Conservation (phyloP, 2,113 vertebrate species). For the Miniopterus natalensis region DNA sequence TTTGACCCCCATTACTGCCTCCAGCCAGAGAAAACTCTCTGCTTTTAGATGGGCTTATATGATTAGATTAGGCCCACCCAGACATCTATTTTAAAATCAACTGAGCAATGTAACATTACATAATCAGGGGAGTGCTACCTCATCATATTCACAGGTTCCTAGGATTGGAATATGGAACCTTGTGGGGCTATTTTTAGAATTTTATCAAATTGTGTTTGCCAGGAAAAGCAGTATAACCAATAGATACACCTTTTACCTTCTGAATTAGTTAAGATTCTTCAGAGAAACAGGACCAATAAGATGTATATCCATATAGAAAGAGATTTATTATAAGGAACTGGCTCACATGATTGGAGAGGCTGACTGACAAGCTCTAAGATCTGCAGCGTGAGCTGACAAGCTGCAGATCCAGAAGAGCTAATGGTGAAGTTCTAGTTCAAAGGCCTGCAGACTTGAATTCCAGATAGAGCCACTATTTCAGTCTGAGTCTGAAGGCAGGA, state of each 20-base stretch:
- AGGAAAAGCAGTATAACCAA: slow-evolving; percentile 25
- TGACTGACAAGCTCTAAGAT: background rate
- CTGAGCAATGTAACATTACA: background rate
- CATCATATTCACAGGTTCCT: background rate
- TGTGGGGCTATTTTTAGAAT: slow-evolving; percentile 2
- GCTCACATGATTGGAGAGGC: background rate
- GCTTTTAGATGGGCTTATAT: background rate
- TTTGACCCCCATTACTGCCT: background rate
- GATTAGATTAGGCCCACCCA: background rate
- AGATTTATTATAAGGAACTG: background rate
- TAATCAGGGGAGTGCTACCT: background rate
- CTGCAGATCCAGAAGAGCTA: background rate
- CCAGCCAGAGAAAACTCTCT: slow-evolving; percentile 17
- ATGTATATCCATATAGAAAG: background rate
- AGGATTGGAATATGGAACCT: background rate
- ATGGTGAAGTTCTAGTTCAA: background rate
- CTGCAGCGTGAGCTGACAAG: background rate
- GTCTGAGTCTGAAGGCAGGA: background rate
- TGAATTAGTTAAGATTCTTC: background rate
- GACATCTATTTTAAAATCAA: background rate
- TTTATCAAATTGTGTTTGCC: background rate
- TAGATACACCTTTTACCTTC: background rate
- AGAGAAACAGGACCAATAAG: background rate
- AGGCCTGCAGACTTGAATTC: background rate
- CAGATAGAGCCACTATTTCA: background rate